A percentile compares a stretch with the other conserved stretches of the same genome.
phyloP scores from a whole-genome alignment of 92 coral and sea anemone genomes.

The Desmophyllum pertusum region DNA sequence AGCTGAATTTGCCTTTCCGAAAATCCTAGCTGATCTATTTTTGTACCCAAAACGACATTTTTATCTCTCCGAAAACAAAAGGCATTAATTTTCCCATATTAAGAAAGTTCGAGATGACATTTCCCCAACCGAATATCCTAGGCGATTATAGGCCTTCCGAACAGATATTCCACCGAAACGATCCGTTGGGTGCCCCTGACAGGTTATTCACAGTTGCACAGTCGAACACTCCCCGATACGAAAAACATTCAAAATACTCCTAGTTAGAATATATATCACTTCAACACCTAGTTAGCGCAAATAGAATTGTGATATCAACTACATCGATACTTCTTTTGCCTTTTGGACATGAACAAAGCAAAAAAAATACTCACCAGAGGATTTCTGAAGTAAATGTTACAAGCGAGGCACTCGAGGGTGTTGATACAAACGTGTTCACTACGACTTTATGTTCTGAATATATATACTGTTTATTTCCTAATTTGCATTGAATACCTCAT shows the following conservation, averaged over 20 bases:
- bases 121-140: too few species aligned
- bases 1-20: too few species aligned
- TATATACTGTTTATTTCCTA: conserved; percentile 34
- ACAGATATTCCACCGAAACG: too few species aligned
- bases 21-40: too few species aligned
- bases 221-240: not conserved
- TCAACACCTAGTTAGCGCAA: not conserved
- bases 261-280: too few species aligned
- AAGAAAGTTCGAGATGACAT: too few species aligned
- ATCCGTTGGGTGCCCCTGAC: too few species aligned
- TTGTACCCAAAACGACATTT: too few species aligned
- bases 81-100: too few species aligned
- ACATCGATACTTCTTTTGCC: not conserved
- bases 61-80: too few species aligned
- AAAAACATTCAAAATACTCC: not conserved
- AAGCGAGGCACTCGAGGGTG: conserved; percentile 13
- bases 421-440: conserved; percentile 37
- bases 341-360: not conserved
- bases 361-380: conserved; percentile 18
- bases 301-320: not conserved
- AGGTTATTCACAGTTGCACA: not conserved
- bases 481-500: conserved; percentile 52
- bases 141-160: too few species aligned
- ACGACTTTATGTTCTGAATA: conserved; percentile 14
- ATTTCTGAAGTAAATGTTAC: conserved; percentile 2